Evolutionary conservation across 2,888 invertebrate genomes (phyloP).

Genomic region (Autographa gamma): DNA sequence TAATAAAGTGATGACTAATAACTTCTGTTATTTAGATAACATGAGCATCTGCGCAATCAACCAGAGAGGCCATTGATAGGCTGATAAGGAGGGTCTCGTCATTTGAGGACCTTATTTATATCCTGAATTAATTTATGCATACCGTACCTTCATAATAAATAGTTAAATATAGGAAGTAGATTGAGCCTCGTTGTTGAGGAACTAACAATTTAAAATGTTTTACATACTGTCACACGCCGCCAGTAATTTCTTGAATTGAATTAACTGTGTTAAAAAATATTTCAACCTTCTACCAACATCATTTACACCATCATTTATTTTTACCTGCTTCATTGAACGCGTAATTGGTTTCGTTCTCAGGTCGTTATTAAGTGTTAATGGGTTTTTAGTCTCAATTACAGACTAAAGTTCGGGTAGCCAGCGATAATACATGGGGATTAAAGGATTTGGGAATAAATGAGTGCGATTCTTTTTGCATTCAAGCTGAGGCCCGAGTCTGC

Average conservation of each 20-base stretch:
- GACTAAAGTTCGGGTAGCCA: not conserved
- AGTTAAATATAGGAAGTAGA: no score
- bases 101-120: no score
- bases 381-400: not conserved
- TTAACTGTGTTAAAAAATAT: not conserved
- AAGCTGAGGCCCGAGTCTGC: no score
- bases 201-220: no score
- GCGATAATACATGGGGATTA: not conserved
- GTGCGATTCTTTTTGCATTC: not conserved
- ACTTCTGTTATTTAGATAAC: no score
- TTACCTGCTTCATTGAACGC: not conserved
- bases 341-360: constrained; percentile 4
- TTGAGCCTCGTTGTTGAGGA: no score
- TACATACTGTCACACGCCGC: not conserved
- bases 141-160: no score
- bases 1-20: no score
- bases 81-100: no score
- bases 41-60: no score
- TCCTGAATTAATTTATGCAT: no score
- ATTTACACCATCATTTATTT: not conserved
- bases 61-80: no score
- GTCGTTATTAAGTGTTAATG: constrained; percentile 4
- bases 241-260: not conserved
- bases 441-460: not conserved
- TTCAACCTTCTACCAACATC: not conserved